These are phyloP conservation scores for Styela plicata DNA, from an alignment of 23 tunicate species.

Conservation along the genomic window DNA sequence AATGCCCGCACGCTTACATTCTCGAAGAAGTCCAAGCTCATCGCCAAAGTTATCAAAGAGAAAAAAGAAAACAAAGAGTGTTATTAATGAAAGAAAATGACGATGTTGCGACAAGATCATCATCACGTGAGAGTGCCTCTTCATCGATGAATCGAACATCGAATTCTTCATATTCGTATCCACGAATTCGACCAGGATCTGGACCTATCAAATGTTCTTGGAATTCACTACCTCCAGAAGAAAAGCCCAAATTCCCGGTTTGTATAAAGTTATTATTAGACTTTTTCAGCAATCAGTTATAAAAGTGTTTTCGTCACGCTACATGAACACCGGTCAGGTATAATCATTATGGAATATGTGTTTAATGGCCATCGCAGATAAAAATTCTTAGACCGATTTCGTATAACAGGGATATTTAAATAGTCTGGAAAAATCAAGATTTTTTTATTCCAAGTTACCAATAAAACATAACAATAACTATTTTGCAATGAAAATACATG, in stretches of 20 bases:
- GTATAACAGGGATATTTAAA: no score
- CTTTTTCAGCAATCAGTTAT: background rate
- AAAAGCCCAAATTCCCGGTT: conserved; percentile 35
- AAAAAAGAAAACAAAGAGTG: conserved; percentile 10
- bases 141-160: background rate
- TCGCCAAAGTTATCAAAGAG: background rate
- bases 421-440: no score
- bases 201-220: conserved; percentile 81
- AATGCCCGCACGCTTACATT: background rate
- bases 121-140: background rate
- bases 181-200: conserved; percentile 63
- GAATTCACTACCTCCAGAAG: conserved; percentile 29
- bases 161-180: background rate
- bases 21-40: no score
- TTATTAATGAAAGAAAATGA: background rate
- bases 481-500: no score
- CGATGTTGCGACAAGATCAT: background rate
- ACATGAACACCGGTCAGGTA: no score
- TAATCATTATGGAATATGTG: no score
- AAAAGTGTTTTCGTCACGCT: background rate
- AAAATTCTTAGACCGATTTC: no score
- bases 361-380: no score
- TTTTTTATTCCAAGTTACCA: no score
- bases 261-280: background rate
- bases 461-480: no score